Evolutionary conservation across 1,140 invertebrate species (phyloP), one percentile per base, ranked within the genome.

Genomic region (Tetramorium parvispinum): DNA sequence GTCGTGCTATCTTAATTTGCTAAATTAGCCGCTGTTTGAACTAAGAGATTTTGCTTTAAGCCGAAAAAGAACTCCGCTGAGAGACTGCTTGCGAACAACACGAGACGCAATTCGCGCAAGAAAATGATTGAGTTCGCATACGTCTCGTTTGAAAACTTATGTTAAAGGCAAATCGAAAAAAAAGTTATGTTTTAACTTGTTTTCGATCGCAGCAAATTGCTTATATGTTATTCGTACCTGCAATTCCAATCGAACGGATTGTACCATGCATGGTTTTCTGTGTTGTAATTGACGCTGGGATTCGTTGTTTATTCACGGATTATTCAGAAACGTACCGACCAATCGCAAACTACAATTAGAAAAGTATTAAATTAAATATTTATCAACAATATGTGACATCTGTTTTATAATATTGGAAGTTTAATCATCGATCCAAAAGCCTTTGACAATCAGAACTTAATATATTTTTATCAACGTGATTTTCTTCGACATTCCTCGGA

Each of bases 1-100:
- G 18, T 82, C 63, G 3, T 46, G 37, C 53, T 82, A 76, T 86
- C 85, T 43, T 65, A 32, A 66, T 82, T 73, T 61, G 40, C 27
- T 89, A 82, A 89, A 89, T 89, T 89, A 89, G 27, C 76, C 63
- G 63, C 16, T 89, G 88, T 89, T 89, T 89, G 88, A 82, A 86
- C 55, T 88, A 68, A 27, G 73, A 57, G 73, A 88, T 85, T 65
- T 43, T 16, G 49, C 27, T 6, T 24, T 3, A 16, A 46, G 73
- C 32, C 70, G 61, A 79, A 68, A 88, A 79, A 43, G 11, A 40
- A 24, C 16, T 21, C 3, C 24, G 2, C n/a, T 11, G 46, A 27
- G 46, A 27, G 16, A 16, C 46, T 2, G 51, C 65, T 37, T 32
- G 24, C 43, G 8, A 43, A 27, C 32, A 79, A 8, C 63, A 49